A percentile compares a stretch with the other conserved stretches of the same genome.
Conservation (phyloP, 2,113 vertebrate species). For the Cichladusa arquata region DNA sequence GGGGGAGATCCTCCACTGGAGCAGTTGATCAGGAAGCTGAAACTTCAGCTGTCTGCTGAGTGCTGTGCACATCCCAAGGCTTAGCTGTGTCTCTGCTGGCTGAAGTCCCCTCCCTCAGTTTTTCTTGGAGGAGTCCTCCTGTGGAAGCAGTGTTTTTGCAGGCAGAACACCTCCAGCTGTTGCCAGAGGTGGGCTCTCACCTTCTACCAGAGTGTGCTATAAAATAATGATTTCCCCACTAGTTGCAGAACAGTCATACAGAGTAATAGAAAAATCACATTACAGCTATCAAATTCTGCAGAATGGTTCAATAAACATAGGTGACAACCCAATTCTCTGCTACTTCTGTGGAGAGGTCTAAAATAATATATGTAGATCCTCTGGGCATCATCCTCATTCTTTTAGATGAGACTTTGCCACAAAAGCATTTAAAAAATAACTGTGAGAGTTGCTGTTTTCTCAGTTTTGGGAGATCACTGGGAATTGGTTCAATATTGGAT, state of each 20-base stretch:
- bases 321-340: not conserved
- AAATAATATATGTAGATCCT: not conserved
- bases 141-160: constrained; percentile 1
- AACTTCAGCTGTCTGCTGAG: not conserved
- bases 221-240: not conserved
- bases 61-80: not conserved
- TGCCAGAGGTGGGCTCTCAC: not conserved
- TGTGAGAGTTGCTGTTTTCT: not conserved
- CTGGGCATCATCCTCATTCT: not conserved
- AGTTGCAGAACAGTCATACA: not conserved
- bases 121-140: not conserved
- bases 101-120: not conserved
- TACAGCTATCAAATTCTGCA: not conserved
- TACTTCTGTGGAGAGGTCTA: not conserved
- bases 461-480: not conserved
- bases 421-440: not conserved
- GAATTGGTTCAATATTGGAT: not conserved
- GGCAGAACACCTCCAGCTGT: not conserved
- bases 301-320: not conserved
- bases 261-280: constrained; percentile 16
- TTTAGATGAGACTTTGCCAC: not conserved
- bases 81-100: not conserved
- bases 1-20: not conserved
- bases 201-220: not conserved
- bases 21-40: not conserved